Evolutionary conservation across 2,888 invertebrate species (phyloP).

Genomic region (Lucinisca nassula): DNA sequence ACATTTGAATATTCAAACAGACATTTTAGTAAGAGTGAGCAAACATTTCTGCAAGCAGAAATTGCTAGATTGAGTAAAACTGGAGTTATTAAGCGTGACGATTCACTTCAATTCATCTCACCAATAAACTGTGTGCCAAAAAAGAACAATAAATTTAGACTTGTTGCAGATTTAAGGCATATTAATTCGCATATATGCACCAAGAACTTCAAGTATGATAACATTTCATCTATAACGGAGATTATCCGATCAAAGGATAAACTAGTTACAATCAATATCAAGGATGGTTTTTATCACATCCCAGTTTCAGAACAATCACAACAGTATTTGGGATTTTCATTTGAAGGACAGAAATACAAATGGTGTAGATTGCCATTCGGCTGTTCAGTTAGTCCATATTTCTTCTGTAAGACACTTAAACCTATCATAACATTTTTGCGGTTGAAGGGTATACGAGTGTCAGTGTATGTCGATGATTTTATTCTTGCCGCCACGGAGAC

Average conservation of each 20-base stretch:
- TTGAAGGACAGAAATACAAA: not conserved
- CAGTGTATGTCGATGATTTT: no score
- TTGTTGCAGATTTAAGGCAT: slow-evolving; percentile 23
- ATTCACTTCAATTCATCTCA: not conserved
- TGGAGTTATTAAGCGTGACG: not conserved
- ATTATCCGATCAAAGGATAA: slow-evolving; percentile 16
- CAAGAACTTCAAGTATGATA: slow-evolving; percentile 25
- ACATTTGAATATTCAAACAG: no score
- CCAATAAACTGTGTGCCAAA: slow-evolving; percentile 43
- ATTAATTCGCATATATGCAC: slow-evolving; percentile 16
- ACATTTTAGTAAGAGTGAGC: no score
- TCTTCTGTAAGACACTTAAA: slow-evolving; percentile 22
- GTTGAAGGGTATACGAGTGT: slow-evolving; percentile 13
- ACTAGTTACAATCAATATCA: slow-evolving; percentile 14
- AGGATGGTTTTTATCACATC: slow-evolving; percentile 28
- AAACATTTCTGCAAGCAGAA: slow-evolving; percentile 6
- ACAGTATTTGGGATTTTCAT: slow-evolving; percentile 18
- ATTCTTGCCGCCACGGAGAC: no score
- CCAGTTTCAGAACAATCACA: slow-evolving; percentile 10
- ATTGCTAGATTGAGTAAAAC: not conserved
- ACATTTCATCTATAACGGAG: slow-evolving; percentile 5
- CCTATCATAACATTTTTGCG: slow-evolving; percentile 20
- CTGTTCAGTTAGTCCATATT: slow-evolving; percentile 5
- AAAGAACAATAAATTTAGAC: slow-evolving; percentile 16
- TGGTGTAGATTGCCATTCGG: slow-evolving; percentile 23